Conservation (phyloP, 1,140 invertebrate species). For the Melitaea cinxia region DNA sequence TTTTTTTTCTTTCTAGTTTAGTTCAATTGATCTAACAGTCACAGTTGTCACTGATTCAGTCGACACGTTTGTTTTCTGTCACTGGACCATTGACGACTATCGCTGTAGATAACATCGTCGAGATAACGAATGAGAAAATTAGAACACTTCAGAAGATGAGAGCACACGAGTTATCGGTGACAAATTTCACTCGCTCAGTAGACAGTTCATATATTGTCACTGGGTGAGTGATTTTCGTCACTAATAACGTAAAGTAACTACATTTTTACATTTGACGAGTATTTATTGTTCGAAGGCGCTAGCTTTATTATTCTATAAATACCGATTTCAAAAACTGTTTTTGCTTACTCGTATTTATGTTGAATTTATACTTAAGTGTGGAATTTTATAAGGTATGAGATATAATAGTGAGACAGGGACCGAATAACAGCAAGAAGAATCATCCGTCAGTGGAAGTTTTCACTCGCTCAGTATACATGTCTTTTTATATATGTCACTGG, state of each 20-base stretch:
- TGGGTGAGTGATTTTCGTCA: slow-evolving; percentile 30
- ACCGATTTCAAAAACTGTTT: too few relatives aligned
- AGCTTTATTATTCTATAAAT: background rate
- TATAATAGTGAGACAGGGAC: too few relatives aligned
- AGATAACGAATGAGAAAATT: too few relatives aligned
- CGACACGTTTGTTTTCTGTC: slow-evolving; percentile 30
- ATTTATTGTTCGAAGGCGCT: too few relatives aligned
- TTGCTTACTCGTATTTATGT: too few relatives aligned
- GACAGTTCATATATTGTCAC: background rate
- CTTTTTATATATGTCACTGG: slow-evolving; percentile 19
- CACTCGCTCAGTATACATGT: slow-evolving; percentile 38
- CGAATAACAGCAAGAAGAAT: background rate
- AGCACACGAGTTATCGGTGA: background rate
- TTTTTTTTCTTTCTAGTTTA: too few relatives aligned
- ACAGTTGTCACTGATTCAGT: slow-evolving; percentile 24
- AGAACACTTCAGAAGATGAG: background rate
- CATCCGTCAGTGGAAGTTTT: slow-evolving; percentile 24
- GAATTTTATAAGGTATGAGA: too few relatives aligned
- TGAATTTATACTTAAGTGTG: too few relatives aligned
- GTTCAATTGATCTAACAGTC: background rate
- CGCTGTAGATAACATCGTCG: background rate
- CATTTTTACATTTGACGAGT: too few relatives aligned
- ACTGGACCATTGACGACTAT: slow-evolving; percentile 35
- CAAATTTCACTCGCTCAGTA: background rate
- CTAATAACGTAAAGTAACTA: background rate